A percentile compares a stretch with the other conserved stretches of the same genome.
Conservation (phyloP, 2,888 invertebrate genomes). For the Venusia cambrica region DNA sequence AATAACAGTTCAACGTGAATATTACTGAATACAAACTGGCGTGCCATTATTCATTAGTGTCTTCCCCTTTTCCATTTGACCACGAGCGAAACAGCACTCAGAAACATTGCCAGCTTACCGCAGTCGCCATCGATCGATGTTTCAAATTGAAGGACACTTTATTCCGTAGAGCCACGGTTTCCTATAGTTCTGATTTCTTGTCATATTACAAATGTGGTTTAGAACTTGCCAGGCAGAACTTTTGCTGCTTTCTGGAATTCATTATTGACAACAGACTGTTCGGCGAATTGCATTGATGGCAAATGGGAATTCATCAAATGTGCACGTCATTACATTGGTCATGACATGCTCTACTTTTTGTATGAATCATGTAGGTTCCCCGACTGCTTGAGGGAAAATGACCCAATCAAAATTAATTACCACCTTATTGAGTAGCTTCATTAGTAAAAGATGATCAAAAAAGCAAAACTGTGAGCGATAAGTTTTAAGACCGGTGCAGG, state of each 20-base stretch:
- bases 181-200: conserved; percentile 1
- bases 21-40: conserved; percentile 23
- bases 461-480: too few relatives aligned
- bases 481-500: too few relatives aligned
- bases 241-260: conserved; percentile 1
- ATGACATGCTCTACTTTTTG: too few relatives aligned
- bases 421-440: too few relatives aligned
- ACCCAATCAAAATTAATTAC: too few relatives aligned
- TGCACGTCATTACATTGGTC: too few relatives aligned
- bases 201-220: background rate
- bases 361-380: too few relatives aligned
- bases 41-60: conserved; percentile 20
- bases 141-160: conserved; percentile 34
- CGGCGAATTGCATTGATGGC: too few relatives aligned
- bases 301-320: too few relatives aligned
- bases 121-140: conserved; percentile 40
- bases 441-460: too few relatives aligned
- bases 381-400: too few relatives aligned
- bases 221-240: too few relatives aligned
- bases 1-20: conserved; percentile 21
- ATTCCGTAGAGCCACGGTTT: conserved; percentile 12
- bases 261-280: background rate
- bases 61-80: conserved; percentile 22
- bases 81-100: conserved; percentile 27
- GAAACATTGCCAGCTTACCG: conserved; percentile 34